These are phyloP conservation scores for Latrodectus hesperus DNA, from an alignment of 2,888 invertebrate species.

Conservation along the genomic window DNA sequence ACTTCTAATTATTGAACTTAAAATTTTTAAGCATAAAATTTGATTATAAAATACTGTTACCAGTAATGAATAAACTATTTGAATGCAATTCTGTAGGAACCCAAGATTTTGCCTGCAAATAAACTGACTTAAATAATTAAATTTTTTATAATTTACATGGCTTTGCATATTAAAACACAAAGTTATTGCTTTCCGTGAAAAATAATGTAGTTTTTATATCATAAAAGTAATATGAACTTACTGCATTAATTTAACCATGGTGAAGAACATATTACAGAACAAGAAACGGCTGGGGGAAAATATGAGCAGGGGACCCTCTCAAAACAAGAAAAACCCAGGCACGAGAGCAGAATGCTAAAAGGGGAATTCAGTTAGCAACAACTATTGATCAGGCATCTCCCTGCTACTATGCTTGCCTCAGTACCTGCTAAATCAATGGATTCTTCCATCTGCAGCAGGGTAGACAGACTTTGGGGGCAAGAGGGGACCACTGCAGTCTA, in stretches of 20 bases:
- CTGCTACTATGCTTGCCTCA: slow-evolving; percentile 47
- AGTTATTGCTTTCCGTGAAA: too few species aligned
- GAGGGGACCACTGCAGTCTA: slow-evolving; percentile 65
- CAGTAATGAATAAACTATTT: too few species aligned
- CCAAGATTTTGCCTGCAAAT: too few species aligned
- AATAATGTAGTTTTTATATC: background rate
- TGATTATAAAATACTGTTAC: too few species aligned
- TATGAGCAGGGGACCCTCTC: slow-evolving; percentile 2
- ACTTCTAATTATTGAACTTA: too few species aligned
- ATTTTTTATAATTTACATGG: too few species aligned
- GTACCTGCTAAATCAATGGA: slow-evolving; percentile 69
- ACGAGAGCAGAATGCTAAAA: slow-evolving; percentile 55
- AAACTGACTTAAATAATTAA: too few species aligned
- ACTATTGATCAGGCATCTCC: slow-evolving; percentile 67
- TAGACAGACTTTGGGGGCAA: slow-evolving; percentile 49
- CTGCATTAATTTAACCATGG: slow-evolving; percentile 7
- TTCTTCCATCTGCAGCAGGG: slow-evolving; percentile 65
- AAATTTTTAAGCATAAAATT: too few species aligned
- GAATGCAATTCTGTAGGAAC: too few species aligned
- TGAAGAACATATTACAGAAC: background rate
- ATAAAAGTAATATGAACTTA: slow-evolving; percentile 7
- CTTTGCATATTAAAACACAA: too few species aligned
- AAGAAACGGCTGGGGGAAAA: slow-evolving; percentile 1
- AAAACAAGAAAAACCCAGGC: slow-evolving; percentile 42
- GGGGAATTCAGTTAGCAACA: slow-evolving; percentile 66